phyloP scores from a whole-genome alignment of 2,888 invertebrate genomes.

The Acleris cristana region DNA sequence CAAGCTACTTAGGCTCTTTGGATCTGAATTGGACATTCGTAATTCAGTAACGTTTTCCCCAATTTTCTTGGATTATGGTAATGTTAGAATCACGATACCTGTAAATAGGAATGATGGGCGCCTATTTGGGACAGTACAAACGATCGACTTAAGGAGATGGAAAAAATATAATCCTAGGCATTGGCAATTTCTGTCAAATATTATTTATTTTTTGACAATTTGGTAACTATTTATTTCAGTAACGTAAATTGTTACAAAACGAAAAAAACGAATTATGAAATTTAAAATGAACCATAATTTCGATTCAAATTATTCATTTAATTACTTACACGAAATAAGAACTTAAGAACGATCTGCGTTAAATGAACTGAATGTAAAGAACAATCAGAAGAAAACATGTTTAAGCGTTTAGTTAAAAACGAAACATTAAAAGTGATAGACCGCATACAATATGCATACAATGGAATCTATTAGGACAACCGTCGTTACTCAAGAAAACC shows the following conservation, averaged over 20 bases:
- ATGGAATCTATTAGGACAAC: slow-evolving; percentile 57
- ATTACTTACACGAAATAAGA: too few relatives aligned
- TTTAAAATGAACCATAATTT: neutral
- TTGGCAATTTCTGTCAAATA: too few relatives aligned
- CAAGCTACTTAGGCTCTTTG: slow-evolving; percentile 41
- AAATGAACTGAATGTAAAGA: too few relatives aligned
- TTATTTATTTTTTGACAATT: too few relatives aligned
- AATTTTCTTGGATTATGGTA: slow-evolving; percentile 22
- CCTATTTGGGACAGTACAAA: neutral
- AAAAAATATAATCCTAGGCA: neutral
- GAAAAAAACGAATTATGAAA: neutral
- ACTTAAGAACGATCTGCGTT: too few relatives aligned
- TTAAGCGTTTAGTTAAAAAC: slow-evolving; percentile 7
- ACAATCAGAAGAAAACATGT: slow-evolving; percentile 10
- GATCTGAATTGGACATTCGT: slow-evolving; percentile 38
- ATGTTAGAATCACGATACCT: slow-evolving; percentile 19
- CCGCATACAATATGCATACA: slow-evolving; percentile 50
- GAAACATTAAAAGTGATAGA: slow-evolving; percentile 33
- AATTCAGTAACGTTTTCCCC: slow-evolving; percentile 5
- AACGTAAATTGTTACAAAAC: neutral
- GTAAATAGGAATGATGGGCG: slow-evolving; percentile 12
- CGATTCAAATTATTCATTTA: neutral
- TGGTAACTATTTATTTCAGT: neutral
- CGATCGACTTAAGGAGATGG: neutral
- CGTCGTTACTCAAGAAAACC: slow-evolving; percentile 67